These are phyloP conservation scores for Eupsilia transversa DNA, from an alignment of 2,888 invertebrate genomes.

Conservation along the genomic window DNA sequence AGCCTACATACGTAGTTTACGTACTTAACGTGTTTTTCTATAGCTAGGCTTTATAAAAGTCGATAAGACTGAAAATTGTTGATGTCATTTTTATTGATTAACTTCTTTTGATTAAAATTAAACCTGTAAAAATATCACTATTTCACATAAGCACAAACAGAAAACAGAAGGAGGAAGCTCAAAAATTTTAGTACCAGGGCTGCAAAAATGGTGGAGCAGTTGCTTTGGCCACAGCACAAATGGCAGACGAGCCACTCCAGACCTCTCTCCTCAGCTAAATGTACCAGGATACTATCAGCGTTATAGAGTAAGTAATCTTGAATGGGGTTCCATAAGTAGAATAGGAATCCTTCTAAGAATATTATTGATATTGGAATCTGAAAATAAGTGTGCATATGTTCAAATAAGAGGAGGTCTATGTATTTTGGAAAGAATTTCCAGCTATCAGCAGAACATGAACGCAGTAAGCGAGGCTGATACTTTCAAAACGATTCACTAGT, in stretches of 20 bases:
- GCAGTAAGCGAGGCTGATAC: no score
- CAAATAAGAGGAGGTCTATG: neutral
- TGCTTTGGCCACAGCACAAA: slow-evolving; percentile 72
- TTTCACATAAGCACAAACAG: slow-evolving; percentile 64
- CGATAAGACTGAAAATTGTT: neutral
- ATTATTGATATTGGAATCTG: slow-evolving; percentile 75
- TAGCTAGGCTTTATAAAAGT: neutral
- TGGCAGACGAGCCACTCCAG: slow-evolving; percentile 78
- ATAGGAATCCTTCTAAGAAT: slow-evolving; percentile 74
- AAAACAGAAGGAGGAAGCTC: slow-evolving; percentile 73
- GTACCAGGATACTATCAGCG: slow-evolving; percentile 76
- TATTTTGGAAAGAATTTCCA: neutral
- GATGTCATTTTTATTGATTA: slow-evolving; percentile 14
- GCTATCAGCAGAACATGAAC: neutral
- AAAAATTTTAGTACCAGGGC: slow-evolving; percentile 70
- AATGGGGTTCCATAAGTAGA: slow-evolving; percentile 74
- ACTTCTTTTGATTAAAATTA: neutral
- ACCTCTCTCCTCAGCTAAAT: slow-evolving; percentile 69
- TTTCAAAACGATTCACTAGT: neutral
- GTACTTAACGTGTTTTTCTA: neutral
- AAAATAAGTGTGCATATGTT: slow-evolving; percentile 46
- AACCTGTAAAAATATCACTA: slow-evolving; percentile 9
- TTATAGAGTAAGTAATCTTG: slow-evolving; percentile 72
- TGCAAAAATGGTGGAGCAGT: slow-evolving; percentile 74
- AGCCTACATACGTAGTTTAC: neutral